Evolutionary conservation across 2,888 invertebrate species (phyloP).

Genomic region (Drosophila algonquin): DNA sequence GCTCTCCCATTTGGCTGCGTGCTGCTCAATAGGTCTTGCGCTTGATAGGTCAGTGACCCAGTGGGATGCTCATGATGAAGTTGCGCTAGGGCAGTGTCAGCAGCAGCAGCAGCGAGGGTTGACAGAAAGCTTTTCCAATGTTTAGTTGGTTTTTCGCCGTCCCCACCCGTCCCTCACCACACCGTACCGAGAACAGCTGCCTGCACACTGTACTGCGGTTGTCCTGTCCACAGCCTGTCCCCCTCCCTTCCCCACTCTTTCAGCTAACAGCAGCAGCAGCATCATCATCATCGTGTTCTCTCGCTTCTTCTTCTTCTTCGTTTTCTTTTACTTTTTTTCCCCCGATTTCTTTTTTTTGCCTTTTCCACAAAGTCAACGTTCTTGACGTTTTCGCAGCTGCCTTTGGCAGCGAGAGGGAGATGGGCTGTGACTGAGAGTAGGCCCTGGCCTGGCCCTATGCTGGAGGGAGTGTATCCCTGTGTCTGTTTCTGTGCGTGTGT

Average conservation of each 20-base stretch:
- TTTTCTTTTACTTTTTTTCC: constrained; percentile 41
- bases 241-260: constrained; percentile 15
- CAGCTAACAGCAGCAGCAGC: constrained; percentile 49
- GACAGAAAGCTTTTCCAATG: constrained; percentile 51
- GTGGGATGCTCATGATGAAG: constrained; percentile 52
- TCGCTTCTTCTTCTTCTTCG: constrained; percentile 40
- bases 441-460: constrained; percentile 1
- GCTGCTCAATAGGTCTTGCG: constrained; percentile 79
- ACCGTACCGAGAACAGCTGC: constrained; percentile 29
- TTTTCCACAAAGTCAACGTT: constrained; percentile 77
- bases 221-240: constrained; percentile 4
- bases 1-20: constrained; percentile 44
- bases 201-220: constrained; percentile 59
- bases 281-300: constrained; percentile 17
- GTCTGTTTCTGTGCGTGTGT: constrained; percentile 1
- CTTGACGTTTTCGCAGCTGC: constrained; percentile 78
- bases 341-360: constrained; percentile 54
- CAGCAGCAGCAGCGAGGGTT: constrained; percentile 44
- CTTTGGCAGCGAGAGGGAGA: constrained; percentile 31
- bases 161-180: neutral
- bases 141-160: constrained; percentile 14
- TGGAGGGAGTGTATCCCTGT: constrained; percentile 1
- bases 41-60: constrained; percentile 83
- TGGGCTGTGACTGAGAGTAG: constrained; percentile 2
- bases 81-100: constrained; percentile 68